A percentile compares a stretch with the other conserved stretches of the same genome.
Conservation (phyloP, 1,140 invertebrate genomes). For the Dinoponera quadriceps region DNA sequence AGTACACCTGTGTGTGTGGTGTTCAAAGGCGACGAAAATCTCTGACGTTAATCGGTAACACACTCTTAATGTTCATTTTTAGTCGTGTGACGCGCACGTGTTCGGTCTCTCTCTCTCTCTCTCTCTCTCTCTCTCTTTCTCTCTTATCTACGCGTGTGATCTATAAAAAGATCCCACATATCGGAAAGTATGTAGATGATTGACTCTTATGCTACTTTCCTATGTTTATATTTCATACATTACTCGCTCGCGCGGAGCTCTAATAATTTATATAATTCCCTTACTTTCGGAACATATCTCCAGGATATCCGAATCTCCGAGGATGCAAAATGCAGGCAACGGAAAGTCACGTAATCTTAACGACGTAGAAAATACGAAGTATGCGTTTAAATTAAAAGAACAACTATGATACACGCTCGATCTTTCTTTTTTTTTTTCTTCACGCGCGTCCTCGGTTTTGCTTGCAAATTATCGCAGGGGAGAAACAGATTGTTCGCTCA, state of each 20-base stretch:
- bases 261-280: conserved; percentile 30
- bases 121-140: not conserved
- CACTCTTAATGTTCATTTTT: not conserved
- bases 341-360: not conserved
- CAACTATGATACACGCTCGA: conserved; percentile 1
- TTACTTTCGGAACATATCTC: conserved; percentile 26
- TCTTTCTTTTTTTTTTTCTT: not conserved
- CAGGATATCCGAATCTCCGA: conserved; percentile 14
- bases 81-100: not conserved
- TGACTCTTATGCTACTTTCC: conserved; percentile 31
- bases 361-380: not conserved
- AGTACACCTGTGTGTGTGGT: not conserved
- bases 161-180: conserved; percentile 31
- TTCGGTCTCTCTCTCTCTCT: too few species aligned
- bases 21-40: not conserved
- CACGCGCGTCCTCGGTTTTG: conserved; percentile 2
- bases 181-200: conserved; percentile 34
- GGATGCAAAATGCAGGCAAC: not conserved
- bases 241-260: conserved; percentile 13
- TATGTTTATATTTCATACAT: conserved; percentile 36
- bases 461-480: too few species aligned
- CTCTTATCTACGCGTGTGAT: conserved; percentile 1
- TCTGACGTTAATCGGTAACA: conserved; percentile 21
- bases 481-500: not conserved
- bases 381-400: not conserved